A percentile compares a stretch with the other conserved stretches of the same genome.
phyloP scores from a whole-genome alignment of 2,113 vertebrate genomes.

The Nerophis lumbriciformis region DNA sequence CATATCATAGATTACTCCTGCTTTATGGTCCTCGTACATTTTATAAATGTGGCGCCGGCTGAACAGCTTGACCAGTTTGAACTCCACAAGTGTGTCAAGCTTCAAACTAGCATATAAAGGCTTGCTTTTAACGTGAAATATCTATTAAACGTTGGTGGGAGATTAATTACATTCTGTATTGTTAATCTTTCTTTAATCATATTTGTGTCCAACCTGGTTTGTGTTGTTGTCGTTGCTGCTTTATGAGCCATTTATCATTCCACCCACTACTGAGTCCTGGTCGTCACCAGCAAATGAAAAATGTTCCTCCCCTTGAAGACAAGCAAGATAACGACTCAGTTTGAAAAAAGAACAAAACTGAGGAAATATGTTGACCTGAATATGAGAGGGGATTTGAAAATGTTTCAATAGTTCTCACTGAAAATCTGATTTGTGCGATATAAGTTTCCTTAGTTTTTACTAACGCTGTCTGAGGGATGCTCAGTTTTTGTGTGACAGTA shows the following conservation, averaged over 20 bases:
- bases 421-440: conserved; percentile 2
- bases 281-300: background rate
- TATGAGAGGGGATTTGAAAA: too few relatives aligned
- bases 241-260: conserved; percentile 11
- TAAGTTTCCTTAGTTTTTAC: conserved; percentile 7
- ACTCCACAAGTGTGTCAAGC: conserved; percentile 6
- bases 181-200: conserved; percentile 8
- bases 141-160: background rate
- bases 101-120: background rate
- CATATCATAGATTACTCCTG: conserved; percentile 27
- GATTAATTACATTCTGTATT: background rate
- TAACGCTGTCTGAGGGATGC: conserved; percentile 9
- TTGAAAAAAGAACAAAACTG: background rate
- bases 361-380: background rate
- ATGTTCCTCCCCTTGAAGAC: background rate
- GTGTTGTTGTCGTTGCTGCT: conserved; percentile 1
- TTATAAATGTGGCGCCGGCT: conserved; percentile 22
- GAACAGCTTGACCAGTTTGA: conserved; percentile 13
- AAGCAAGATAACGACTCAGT: background rate
- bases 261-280: background rate
- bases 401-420: background rate
- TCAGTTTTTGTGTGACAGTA: conserved; percentile 7
- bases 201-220: conserved; percentile 1
- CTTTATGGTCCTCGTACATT: conserved; percentile 29
- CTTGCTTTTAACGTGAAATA: background rate